phyloP scores from a whole-genome alignment of 2,113 vertebrate genomes.

The Hippocampus abdominalis region DNA sequence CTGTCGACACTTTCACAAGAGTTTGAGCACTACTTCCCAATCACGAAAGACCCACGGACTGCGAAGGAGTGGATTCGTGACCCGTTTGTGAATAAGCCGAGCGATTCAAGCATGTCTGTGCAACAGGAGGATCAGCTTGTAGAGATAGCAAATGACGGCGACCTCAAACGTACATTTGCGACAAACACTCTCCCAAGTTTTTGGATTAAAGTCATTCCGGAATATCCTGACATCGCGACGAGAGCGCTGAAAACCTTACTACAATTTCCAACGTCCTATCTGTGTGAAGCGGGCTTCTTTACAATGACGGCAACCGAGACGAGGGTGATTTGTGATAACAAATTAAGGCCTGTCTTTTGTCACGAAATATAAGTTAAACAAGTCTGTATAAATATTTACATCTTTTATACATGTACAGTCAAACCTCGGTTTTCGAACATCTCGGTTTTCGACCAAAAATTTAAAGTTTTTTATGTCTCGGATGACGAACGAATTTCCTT shows the following conservation, averaged over 20 bases:
- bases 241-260: conserved; percentile 4
- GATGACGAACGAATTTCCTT: too few species aligned
- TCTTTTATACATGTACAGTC: too few species aligned
- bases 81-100: conserved; percentile 11
- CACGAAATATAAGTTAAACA: too few species aligned
- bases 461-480: too few species aligned
- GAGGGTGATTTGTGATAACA: too few species aligned
- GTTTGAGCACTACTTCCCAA: conserved; percentile 1
- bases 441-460: too few species aligned
- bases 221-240: conserved; percentile 15
- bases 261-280: conserved; percentile 35
- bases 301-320: conserved; percentile 25
- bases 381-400: too few species aligned
- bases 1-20: not conserved
- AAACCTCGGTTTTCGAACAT: too few species aligned
- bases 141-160: conserved; percentile 16
- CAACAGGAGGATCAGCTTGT: conserved; percentile 20
- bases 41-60: not conserved
- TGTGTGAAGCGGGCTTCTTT: conserved; percentile 28
- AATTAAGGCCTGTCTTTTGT: too few species aligned
- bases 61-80: not conserved
- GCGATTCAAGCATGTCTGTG: conserved; percentile 11
- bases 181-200: conserved; percentile 17
- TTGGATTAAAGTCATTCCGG: conserved; percentile 20
- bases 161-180: conserved; percentile 22